Conservation (phyloP, 2,113 vertebrate genomes). For the Cochlearius cochlearius region DNA sequence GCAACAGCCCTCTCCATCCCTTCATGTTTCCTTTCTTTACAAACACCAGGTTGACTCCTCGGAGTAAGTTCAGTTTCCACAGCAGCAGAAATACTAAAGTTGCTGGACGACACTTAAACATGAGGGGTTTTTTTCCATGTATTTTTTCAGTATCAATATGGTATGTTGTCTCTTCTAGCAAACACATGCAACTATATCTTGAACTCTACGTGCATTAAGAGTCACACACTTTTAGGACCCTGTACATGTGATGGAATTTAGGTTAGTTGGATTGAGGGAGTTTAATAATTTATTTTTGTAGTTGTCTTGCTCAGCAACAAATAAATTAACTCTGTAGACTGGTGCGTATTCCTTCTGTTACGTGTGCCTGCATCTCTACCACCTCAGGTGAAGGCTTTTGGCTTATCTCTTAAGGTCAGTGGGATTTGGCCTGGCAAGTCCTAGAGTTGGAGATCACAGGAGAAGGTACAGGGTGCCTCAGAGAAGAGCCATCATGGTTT, state of each 20-base stretch:
- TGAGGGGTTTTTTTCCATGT: background rate
- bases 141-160: background rate
- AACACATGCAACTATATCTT: background rate
- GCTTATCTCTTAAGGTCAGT: background rate
- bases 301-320: background rate
- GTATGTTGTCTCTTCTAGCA: background rate
- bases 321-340: background rate
- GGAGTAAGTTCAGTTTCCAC: background rate
- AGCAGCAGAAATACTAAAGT: background rate
- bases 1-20: background rate
- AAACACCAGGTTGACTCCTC: background rate
- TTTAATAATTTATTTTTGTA: background rate
- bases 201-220: rapidly evolving
- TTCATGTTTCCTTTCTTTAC: background rate
- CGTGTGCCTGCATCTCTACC: background rate
- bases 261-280: background rate
- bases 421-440: background rate
- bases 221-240: background rate
- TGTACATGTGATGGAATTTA: background rate
- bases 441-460: background rate
- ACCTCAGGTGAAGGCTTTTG: background rate
- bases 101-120: background rate
- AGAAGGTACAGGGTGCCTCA: background rate
- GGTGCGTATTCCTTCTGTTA: background rate
- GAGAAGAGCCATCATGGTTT: background rate